Conservation (phyloP, 2,888 invertebrate genomes). For the Marronus borbonicus region DNA sequence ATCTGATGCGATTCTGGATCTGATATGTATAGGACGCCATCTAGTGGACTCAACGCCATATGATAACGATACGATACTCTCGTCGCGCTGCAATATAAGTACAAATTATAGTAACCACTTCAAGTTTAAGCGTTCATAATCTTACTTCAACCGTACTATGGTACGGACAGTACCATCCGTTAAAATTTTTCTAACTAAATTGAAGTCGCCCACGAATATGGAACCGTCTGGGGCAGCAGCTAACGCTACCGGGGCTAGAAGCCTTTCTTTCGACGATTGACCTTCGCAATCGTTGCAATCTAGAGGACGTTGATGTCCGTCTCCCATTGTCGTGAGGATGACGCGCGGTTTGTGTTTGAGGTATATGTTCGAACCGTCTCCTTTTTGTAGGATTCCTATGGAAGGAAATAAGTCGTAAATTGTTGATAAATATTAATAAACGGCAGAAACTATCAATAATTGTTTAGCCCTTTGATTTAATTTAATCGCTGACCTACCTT, state of each 20-base stretch:
- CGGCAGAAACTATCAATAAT: no score
- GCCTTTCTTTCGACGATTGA: slow-evolving; percentile 82
- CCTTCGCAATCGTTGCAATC: slow-evolving; percentile 89
- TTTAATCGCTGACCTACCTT: slow-evolving; percentile 75
- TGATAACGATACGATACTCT: slow-evolving; percentile 97
- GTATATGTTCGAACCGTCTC: slow-evolving; percentile 96
- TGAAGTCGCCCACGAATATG: slow-evolving; percentile 96
- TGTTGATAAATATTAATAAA: no score
- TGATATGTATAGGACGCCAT: slow-evolving; percentile 94
- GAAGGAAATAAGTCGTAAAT: slow-evolving; percentile 52
- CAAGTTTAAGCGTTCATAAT: neutral
- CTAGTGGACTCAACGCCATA: slow-evolving; percentile 95
- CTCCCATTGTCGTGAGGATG: slow-evolving; percentile 92
- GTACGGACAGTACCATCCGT: slow-evolving; percentile 89
- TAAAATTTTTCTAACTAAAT: slow-evolving; percentile 89
- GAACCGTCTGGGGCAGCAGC: slow-evolving; percentile 94
- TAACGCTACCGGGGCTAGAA: slow-evolving; percentile 94
- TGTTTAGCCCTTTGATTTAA: no score
- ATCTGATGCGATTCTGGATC: slow-evolving; percentile 97
- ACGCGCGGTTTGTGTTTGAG: slow-evolving; percentile 93
- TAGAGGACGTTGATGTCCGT: slow-evolving; percentile 89
- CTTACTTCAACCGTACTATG: slow-evolving; percentile 87
- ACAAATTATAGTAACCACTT: slow-evolving; percentile 6
- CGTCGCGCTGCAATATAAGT: slow-evolving; percentile 80
- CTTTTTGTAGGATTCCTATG: slow-evolving; percentile 94